Base-by-base conservation (phyloP, 2,888 invertebrate genomes). In the Podabrus alpinus region DNA sequence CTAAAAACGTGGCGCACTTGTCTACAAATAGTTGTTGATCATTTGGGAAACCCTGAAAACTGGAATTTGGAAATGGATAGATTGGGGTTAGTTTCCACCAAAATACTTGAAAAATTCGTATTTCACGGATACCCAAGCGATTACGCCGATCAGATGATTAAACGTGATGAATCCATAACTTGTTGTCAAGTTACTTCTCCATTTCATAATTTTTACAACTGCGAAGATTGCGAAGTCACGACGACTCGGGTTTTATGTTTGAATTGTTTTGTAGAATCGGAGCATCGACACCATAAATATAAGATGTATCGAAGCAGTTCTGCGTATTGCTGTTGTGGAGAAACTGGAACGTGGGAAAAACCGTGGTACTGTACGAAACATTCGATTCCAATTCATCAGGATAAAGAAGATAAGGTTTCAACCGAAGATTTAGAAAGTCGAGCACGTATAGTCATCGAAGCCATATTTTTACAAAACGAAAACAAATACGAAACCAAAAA, bases 161-260 rank as follows among this genome's bases (percentile, higher is more conserved):
- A 91, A 80, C 90, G 91, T 80, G 94, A 94, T 80, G 92, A 91
- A 78, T 92, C 94, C 9, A 92, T 95, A n/a, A 92, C 98, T 0
- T 99, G 99, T 87, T 98, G 98, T 0, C 91, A 94, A 82, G 97
- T 98, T 24, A 99, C 99, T 88, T 97, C 97, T 87, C 92, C 93
- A 85, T 98, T 98, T 13, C 99, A 99, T 86, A 98, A 99, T 2
- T 98, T 98, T 0, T 99, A 99, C 87, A 96, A 96, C 81, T 99
- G 99, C 87, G 91, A 98, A 73, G 98, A 99, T 86, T 99, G 99
- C 86, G 98, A 93, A 0, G 94, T 97, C 92, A 99, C 99, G 89
- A 94, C 95, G 77, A 99, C 99, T 0, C 99, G 99, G 89, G 99
- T 99, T 15, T 90, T 99, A 16, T 99, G 99, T 88, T 96, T 97